Evolutionary conservation across 2,797 vertebrate species (phyloP), one percentile per base, ranked within the genome.

Genomic region (Neosalanx taihuensis): DNA sequence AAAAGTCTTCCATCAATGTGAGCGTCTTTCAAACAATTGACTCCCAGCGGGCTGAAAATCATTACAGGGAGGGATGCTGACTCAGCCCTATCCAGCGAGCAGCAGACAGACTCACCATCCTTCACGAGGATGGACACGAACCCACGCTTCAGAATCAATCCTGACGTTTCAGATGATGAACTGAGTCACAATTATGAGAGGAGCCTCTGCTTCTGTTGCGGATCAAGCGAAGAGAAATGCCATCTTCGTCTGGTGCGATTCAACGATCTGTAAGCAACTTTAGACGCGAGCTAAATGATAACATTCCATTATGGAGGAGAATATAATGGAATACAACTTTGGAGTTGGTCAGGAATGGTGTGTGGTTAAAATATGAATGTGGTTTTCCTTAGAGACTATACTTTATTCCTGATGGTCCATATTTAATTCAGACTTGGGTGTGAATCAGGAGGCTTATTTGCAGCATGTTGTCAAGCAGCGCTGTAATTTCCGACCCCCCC

Each of bases 61-160:
- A 69, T 31, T 58, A 63, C 69, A 30, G 41, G 73, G 70, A 67
- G 23, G 53, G 61, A 58, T 76, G 76, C 80, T 73, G 72, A 80
- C 76, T 78, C 60, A 35, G 65, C 26, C 18, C 26, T 64, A 70
- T 67, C 65, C 66, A 64, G 58, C 64, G 67, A 17, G 1, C 49
- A 46, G 30, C 67, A 56, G 67, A n/a, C 37, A 53, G 31, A 56
- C 12, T 41, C 26, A 49, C 64, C 37, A 15, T 59, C 23, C 63
- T 18, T 60, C 37, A 59, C 33, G 20, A 41, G 35, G 12, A 72
- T 29, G 51, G 13, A 13, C 31, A 30, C 33, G 15, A 6, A 26
- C 58, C 1, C 62, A 58, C 53, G 59, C 70, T 63, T 49, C 41
- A 29, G 17, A 49, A 51, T 66, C 41, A 66, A 66, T 51, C 29